Conservation (phyloP, 2,113 vertebrate species). For the Meleagris gallopavo region DNA sequence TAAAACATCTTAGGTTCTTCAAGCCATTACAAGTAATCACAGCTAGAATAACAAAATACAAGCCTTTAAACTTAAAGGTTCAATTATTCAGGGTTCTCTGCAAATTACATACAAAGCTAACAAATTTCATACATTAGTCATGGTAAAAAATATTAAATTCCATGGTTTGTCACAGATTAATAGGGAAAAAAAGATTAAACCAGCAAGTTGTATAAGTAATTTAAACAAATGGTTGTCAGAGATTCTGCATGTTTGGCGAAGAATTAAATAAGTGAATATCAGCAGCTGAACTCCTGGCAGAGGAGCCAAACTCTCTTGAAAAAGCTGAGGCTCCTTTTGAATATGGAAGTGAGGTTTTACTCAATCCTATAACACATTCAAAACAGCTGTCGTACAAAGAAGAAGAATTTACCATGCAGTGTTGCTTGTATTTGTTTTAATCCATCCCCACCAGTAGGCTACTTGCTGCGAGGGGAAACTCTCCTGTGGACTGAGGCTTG, state of each 20-base stretch:
- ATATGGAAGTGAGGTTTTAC: not conserved
- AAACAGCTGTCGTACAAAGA: slow-evolving; percentile 52
- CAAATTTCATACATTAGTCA: slow-evolving; percentile 75
- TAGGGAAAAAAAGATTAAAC: slow-evolving; percentile 66
- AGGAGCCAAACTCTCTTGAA: slow-evolving; percentile 44
- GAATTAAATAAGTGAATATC: slow-evolving; percentile 57
- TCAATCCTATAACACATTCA: slow-evolving; percentile 31
- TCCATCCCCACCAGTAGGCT: slow-evolving; percentile 25
- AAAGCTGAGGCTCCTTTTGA: slow-evolving; percentile 31
- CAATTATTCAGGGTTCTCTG: slow-evolving; percentile 54
- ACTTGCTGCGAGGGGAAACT: fast-evolving
- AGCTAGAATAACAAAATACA: slow-evolving; percentile 61
- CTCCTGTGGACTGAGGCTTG: slow-evolving; percentile 14
- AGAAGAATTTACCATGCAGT: not conserved
- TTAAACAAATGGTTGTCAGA: slow-evolving; percentile 68
- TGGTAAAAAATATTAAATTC: slow-evolving; percentile 73
- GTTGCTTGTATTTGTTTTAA: slow-evolving; percentile 30
- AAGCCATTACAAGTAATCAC: slow-evolving; percentile 36
- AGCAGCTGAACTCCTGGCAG: slow-evolving; percentile 61
- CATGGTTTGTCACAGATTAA: slow-evolving; percentile 74
- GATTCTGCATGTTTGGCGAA: slow-evolving; percentile 54
- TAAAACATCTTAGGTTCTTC: slow-evolving; percentile 45
- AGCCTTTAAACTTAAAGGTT: slow-evolving; percentile 66
- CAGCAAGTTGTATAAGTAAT: slow-evolving; percentile 45
- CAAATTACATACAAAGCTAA: slow-evolving; percentile 73